phyloP scores from a whole-genome alignment of 2,113 vertebrate species.

The Australoheros scitulus region DNA sequence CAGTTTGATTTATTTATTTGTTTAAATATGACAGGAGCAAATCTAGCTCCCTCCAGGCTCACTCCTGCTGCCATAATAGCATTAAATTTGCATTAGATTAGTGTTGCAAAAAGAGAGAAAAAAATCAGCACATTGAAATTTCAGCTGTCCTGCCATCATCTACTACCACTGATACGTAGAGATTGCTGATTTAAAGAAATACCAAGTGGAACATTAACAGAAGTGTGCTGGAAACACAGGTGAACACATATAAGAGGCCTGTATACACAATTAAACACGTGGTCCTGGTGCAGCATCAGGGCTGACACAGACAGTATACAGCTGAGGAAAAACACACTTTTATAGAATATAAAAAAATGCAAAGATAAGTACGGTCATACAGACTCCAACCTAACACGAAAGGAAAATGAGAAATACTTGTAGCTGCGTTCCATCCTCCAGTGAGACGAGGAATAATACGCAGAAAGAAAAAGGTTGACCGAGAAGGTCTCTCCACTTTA shows the following conservation, averaged over 20 bases:
- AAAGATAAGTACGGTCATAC: too few relatives aligned
- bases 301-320: neutral
- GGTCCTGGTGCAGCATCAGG: neutral
- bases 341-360: too few relatives aligned
- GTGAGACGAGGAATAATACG: too few relatives aligned
- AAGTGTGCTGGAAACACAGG: neutral
- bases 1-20: neutral
- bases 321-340: neutral
- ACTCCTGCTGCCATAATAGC: constrained; percentile 44
- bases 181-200: constrained; percentile 18
- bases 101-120: constrained; percentile 28
- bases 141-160: constrained; percentile 42
- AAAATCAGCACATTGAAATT: constrained; percentile 22
- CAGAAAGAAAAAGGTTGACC: too few relatives aligned
- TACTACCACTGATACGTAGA: constrained; percentile 41
- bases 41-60: constrained; percentile 6
- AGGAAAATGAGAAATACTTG: too few relatives aligned
- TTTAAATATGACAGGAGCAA: constrained; percentile 23
- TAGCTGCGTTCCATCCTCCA: too few relatives aligned
- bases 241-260: neutral
- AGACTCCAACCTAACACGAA: too few relatives aligned
- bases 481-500: too few relatives aligned
- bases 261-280: neutral
- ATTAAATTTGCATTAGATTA: constrained; percentile 56
- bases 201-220: neutral